Base-by-base conservation (phyloP, 2,888 invertebrate species). In the Tipula unca region DNA sequence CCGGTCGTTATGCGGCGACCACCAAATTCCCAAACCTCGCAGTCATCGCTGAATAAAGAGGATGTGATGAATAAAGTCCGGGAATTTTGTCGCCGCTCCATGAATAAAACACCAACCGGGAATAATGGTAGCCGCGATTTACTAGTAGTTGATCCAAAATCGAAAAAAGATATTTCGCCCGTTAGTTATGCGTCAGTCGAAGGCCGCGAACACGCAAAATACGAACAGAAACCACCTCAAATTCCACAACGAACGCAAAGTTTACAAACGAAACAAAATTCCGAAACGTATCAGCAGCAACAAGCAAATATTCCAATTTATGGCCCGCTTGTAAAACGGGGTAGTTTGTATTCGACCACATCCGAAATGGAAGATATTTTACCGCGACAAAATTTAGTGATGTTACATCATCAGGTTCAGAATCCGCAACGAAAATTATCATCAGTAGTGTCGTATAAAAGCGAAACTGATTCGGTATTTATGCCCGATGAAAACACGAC, bases 61-160 rank as follows among this genome's bases (percentile, higher is more conserved):
- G 91, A 91, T 86, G 90, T 91, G 17, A 87, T 90, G 1, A 89
- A 89, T 69, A 89, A 89, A 87, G 90, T 91, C 0, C 90, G 90
- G 85, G 90, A 91, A 85, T 91, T 91, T 86, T 91, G 91, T 82
- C 89, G 90, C 14, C 90, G 90, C 86, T 91, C 91, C 6, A 88
- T 90, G 29, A 89, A 88, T 85, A 89, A 89, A 85, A 89, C 90
- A 0, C 89, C 90, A 3, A 89, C 88, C 4, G 86, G 85, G 13
- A 84, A 87, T 88, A 35, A 17, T n/a, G 83, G 83, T 5, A 83
- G 83, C 8, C 32, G 84, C 10, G 84, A 84, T 25, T 39, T 84
- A 39, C 20, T 84, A 8, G 35, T 84, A 13, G 39, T 10, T 1
- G 84, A 84, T 25, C 6, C 17, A n/a, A 84, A 32, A 17, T 36